phyloP scores from a whole-genome alignment of 2,888 invertebrate species.

The Xanthorhoe spadicearia region DNA sequence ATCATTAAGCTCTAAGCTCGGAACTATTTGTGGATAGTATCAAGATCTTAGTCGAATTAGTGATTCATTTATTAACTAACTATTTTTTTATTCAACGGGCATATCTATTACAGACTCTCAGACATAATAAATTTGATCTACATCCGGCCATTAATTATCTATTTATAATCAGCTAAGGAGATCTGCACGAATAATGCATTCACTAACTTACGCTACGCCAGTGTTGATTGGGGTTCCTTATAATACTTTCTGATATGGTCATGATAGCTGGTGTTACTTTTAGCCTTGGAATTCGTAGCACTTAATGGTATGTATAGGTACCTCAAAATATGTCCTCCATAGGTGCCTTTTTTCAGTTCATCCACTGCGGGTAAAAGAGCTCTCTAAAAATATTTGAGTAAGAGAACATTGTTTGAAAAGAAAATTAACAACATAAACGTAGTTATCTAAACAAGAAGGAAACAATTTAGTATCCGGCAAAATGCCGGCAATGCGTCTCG shows the following conservation, averaged over 20 bases:
- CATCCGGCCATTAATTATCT: conserved; percentile 1
- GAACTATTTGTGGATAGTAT: too few species aligned
- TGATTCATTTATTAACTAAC: too few species aligned
- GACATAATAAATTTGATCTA: background rate
- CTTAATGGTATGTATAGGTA: too few species aligned
- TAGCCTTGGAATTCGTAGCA: background rate
- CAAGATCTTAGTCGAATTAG: too few species aligned
- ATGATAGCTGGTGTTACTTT: background rate
- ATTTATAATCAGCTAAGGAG: background rate
- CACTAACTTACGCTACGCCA: conserved; percentile 10
- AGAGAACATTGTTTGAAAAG: too few species aligned
- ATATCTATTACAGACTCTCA: background rate
- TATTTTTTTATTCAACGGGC: too few species aligned
- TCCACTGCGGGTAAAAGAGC: too few species aligned
- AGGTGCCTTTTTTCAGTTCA: too few species aligned
- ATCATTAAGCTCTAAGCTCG: too few species aligned
- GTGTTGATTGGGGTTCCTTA: conserved; percentile 10
- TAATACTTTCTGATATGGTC: conserved; percentile 36
- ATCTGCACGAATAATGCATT: conserved; percentile 33
- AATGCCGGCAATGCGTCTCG: conserved; percentile 42
- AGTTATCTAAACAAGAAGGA: conserved; percentile 1
- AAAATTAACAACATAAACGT: background rate
- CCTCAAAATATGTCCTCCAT: too few species aligned
- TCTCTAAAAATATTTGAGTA: too few species aligned
- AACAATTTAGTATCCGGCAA: conserved; percentile 10